phyloP scores from a whole-genome alignment of 2,113 vertebrate genomes.

The Uria aalge region DNA sequence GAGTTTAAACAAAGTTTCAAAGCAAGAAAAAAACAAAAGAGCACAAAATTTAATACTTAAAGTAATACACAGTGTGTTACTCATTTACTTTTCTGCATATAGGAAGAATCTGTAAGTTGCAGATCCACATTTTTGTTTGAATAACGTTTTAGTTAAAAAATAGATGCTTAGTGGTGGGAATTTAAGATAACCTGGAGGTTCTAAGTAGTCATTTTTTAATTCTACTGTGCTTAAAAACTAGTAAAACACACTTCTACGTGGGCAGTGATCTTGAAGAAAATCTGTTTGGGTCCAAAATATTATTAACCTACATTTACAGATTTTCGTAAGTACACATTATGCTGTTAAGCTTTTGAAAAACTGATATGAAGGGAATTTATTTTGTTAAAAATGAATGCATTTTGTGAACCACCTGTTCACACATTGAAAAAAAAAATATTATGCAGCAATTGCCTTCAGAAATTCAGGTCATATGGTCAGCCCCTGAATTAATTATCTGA shows the following conservation, averaged over 20 bases:
- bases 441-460: conserved; percentile 1
- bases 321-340: not conserved
- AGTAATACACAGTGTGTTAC: not conserved
- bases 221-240: not conserved
- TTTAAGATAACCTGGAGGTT: not conserved
- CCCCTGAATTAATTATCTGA: conserved; percentile 38
- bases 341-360: conserved; percentile 34
- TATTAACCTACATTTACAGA: not conserved
- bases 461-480: conserved; percentile 22
- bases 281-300: not conserved
- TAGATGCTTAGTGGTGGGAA: not conserved
- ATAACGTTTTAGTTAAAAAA: not conserved
- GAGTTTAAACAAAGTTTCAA: not conserved
- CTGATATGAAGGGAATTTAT: not conserved
- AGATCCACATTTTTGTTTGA: not conserved
- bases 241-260: not conserved
- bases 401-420: conserved; percentile 55
- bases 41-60: not conserved
- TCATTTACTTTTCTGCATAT: not conserved
- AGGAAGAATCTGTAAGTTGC: not conserved
- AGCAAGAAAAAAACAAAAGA: not conserved
- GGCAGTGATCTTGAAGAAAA: not conserved
- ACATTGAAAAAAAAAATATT: conserved; percentile 1
- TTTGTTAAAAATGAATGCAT: conserved; percentile 22
- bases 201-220: not conserved